phyloP scores from a whole-genome alignment of 2,113 vertebrate genomes.

The Glaucidium brasilianum region DNA sequence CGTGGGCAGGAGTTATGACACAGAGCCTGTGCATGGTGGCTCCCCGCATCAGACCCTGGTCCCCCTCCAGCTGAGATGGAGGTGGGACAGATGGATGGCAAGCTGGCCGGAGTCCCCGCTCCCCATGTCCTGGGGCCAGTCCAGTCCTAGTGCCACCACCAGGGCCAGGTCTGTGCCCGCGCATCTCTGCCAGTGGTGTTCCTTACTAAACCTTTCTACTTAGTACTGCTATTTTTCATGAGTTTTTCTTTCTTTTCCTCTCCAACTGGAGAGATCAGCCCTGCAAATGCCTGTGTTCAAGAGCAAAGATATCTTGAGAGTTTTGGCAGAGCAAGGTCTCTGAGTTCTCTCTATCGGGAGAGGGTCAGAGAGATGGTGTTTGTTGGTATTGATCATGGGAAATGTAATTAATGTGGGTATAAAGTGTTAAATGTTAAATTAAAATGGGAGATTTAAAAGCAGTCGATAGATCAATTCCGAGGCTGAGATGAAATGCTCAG shows the following conservation, averaged over 20 bases:
- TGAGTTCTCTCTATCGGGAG: background rate
- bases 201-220: background rate
- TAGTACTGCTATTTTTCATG: background rate
- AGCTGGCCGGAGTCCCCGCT: background rate
- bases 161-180: rapidly evolving
- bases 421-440: slow-evolving; percentile 50
- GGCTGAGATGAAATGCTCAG: slow-evolving; percentile 33
- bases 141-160: background rate
- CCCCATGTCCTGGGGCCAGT: background rate
- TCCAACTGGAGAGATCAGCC: background rate
- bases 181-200: background rate
- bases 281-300: rapidly evolving
- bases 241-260: background rate
- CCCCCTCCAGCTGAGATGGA: background rate
- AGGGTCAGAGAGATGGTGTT: background rate
- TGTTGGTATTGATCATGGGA: background rate
- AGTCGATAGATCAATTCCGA: slow-evolving; percentile 31
- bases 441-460: slow-evolving; percentile 42
- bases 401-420: background rate
- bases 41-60: background rate
- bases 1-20: background rate
- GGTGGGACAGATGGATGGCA: background rate
- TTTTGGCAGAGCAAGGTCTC: background rate
- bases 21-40: background rate
- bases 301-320: background rate